A percentile compares a stretch with the other conserved stretches of the same genome.
Evolutionary conservation across 1,140 invertebrate genomes (phyloP).

Genomic region (Macrobrachium nipponense): DNA sequence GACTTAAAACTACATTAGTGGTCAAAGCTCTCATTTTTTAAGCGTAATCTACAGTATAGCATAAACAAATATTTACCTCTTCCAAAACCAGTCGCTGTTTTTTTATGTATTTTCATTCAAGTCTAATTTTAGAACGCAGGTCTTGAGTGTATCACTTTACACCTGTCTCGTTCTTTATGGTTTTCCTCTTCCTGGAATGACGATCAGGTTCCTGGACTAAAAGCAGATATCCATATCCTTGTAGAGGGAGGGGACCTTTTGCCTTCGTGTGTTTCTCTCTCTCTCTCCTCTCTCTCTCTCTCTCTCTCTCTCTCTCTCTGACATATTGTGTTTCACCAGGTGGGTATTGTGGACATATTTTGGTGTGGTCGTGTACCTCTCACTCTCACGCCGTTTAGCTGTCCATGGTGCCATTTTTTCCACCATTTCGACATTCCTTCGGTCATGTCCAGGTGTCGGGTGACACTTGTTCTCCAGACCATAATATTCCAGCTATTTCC

Average conservation of each 20-base stretch:
- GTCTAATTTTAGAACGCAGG: too few species aligned
- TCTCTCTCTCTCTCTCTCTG: not conserved
- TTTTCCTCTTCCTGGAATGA: too few species aligned
- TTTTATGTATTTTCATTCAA: too few species aligned
- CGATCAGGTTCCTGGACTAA: too few species aligned
- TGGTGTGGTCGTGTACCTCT: constrained; percentile 15
- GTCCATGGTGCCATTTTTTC: constrained; percentile 41
- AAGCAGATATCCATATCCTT: not conserved
- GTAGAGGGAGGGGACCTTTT: not conserved
- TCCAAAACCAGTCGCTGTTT: too few species aligned
- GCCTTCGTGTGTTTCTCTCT: not conserved
- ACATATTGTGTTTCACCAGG: not conserved
- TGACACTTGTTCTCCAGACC: constrained; percentile 22
- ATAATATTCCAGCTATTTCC: constrained; percentile 40
- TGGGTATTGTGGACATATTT: not conserved
- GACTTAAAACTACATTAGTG: too few species aligned
- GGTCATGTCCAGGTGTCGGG: constrained; percentile 35
- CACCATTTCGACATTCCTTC: constrained; percentile 33
- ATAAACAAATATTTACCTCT: too few species aligned
- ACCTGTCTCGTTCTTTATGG: too few species aligned
- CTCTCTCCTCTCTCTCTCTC: not conserved
- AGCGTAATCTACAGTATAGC: too few species aligned
- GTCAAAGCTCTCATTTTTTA: too few species aligned
- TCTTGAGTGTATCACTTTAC: too few species aligned
- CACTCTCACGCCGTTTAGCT: constrained; percentile 39